Evolutionary conservation across 1,140 invertebrate genomes (phyloP).

Genomic region (Scylla paramamosain): DNA sequence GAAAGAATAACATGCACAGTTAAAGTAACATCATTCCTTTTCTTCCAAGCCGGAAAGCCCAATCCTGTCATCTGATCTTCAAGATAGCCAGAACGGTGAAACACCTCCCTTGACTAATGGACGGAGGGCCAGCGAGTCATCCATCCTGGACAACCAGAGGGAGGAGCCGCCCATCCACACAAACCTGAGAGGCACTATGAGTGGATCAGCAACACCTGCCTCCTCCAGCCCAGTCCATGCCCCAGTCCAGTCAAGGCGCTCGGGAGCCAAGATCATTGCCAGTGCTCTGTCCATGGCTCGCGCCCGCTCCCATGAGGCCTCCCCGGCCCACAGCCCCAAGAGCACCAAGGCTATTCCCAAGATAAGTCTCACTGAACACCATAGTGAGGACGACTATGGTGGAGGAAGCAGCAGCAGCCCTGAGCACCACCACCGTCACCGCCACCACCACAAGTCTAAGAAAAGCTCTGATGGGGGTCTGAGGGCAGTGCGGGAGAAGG

Average conservation of each 20-base stretch:
- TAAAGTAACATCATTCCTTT: neutral
- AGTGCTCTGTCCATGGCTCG: constrained; percentile 66
- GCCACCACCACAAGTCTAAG: constrained; percentile 41
- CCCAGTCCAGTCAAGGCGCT: neutral
- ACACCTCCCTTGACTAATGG: constrained; percentile 37
- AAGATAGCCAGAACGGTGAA: neutral
- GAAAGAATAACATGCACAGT: too few species aligned
- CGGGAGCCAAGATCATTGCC: constrained; percentile 68
- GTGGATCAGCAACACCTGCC: constrained; percentile 61
- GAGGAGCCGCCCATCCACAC: neutral
- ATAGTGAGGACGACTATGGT: constrained; percentile 68
- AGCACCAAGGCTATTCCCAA: constrained; percentile 50
- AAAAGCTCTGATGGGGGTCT: constrained; percentile 63
- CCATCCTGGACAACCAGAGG: constrained; percentile 38
- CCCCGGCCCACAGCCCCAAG: constrained; percentile 39
- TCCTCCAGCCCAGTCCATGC: constrained; percentile 14
- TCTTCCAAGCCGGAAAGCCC: neutral
- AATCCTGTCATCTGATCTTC: neutral
- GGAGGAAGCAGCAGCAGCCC: constrained; percentile 61
- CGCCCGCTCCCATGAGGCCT: constrained; percentile 16
- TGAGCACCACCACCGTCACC: neutral
- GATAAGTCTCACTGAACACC: constrained; percentile 67
- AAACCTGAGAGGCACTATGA: constrained; percentile 48
- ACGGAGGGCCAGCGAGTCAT: constrained; percentile 65
- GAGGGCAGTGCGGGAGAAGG: constrained; percentile 65